Percentiles rank a stretch among this genome's conserved stretches.
Evolutionary conservation across 2,797 vertebrate species (phyloP).

Genomic region (Premnoplex brunnescens): DNA sequence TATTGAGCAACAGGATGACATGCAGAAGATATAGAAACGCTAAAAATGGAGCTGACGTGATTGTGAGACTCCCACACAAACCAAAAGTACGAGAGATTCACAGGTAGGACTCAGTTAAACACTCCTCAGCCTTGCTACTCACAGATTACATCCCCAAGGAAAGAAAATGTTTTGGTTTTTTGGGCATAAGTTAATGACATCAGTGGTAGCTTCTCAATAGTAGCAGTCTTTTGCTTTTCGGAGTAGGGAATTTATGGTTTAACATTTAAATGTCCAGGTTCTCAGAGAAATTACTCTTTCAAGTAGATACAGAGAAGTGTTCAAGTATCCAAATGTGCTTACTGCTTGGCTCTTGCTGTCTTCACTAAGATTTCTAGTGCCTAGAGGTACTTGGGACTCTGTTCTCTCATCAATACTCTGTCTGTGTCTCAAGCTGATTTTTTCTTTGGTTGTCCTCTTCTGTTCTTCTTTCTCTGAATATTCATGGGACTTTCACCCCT

Average conservation of each 20-base stretch:
- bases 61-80: constrained; percentile 36
- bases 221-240: background rate
- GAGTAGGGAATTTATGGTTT: background rate
- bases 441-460: background rate
- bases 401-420: background rate
- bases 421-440: background rate
- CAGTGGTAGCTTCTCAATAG: background rate
- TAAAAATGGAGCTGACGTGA: constrained; percentile 37
- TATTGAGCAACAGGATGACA: constrained; percentile 21
- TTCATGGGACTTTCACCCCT: background rate
- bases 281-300: background rate
- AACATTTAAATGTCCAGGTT: background rate
- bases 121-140: background rate
- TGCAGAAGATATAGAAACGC: constrained; percentile 5
- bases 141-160: background rate
- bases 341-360: background rate
- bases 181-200: background rate
- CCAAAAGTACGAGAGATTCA: background rate
- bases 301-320: background rate
- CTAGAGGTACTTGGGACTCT: background rate
- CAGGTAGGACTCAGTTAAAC: constrained; percentile 11
- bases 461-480: background rate
- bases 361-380: background rate
- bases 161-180: background rate
- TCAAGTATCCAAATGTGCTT: background rate